Percentiles rank a stretch among this genome's conserved stretches.
These are phyloP conservation scores for Plutomurus gul DNA, from an alignment of 1,140 invertebrate genomes.

Conservation along the genomic window DNA sequence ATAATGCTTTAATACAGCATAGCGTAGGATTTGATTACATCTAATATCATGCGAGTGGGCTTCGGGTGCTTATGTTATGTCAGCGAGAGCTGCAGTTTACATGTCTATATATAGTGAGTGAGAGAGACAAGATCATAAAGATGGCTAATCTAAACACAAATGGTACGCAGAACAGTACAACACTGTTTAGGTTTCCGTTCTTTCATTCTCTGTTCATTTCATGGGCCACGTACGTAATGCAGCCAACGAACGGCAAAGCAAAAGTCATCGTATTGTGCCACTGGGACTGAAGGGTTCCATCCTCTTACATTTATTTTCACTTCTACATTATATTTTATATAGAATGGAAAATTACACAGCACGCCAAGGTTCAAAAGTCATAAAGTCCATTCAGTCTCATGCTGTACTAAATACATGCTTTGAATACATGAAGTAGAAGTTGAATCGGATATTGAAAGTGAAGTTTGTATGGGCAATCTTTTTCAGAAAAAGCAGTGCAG, in stretches of 20 bases:
- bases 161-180: constrained; percentile 1
- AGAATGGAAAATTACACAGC: no score
- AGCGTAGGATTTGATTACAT: background rate
- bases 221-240: constrained; percentile 3
- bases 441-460: no score
- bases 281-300: constrained; percentile 2
- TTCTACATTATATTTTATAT: background rate
- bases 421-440: no score
- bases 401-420: no score
- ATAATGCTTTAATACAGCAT: background rate
- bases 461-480: no score
- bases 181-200: constrained; percentile 8
- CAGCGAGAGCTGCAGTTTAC: constrained; percentile 6
- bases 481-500: no score
- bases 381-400: no score
- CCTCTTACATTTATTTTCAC: background rate
- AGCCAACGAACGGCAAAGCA: background rate
- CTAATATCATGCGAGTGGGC: background rate
- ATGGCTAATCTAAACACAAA: constrained; percentile 29
- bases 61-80: constrained; percentile 6
- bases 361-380: no score
- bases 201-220: constrained; percentile 6
- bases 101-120: constrained; percentile 27
- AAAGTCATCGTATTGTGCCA: background rate
- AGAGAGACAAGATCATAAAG: constrained; percentile 23